Evolutionary conservation across 2,113 vertebrate genomes (phyloP).

Genomic region (Oxygymnocypris stewartii): DNA sequence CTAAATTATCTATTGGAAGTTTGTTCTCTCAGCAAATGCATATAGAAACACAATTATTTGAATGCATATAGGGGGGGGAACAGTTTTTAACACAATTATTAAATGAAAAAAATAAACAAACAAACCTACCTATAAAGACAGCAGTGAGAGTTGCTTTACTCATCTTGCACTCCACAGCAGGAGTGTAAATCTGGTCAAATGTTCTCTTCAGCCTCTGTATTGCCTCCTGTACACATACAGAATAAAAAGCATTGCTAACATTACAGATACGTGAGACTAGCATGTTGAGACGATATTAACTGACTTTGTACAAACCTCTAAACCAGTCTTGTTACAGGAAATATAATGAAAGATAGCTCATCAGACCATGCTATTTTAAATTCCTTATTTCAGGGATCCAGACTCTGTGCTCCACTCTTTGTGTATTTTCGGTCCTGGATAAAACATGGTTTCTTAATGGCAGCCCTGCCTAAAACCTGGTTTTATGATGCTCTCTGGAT

Average conservation of each 20-base stretch:
- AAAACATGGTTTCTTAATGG: conserved; percentile 12
- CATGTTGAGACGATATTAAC: background rate
- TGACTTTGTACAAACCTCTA: background rate
- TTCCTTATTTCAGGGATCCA: background rate
- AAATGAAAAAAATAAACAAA: background rate
- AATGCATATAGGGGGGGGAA: background rate
- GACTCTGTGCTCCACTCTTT: background rate
- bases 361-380: conserved; percentile 1
- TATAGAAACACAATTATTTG: background rate
- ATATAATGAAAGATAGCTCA: background rate
- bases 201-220: conserved; percentile 21
- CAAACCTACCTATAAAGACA: conserved; percentile 56
- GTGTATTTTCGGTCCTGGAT: background rate
- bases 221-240: conserved; percentile 7
- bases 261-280: background rate
- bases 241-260: background rate
- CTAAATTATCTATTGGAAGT: too few species aligned
- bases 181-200: conserved; percentile 54
- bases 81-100: background rate
- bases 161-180: conserved; percentile 63
- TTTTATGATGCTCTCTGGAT: conserved; percentile 5
- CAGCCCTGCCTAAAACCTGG: background rate
- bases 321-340: background rate
- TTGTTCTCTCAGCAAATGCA: background rate
- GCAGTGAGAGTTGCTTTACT: conserved; percentile 59